These are phyloP conservation scores for Hypsopygia costalis DNA, from an alignment of 2,888 invertebrate species.

Conservation along the genomic window DNA sequence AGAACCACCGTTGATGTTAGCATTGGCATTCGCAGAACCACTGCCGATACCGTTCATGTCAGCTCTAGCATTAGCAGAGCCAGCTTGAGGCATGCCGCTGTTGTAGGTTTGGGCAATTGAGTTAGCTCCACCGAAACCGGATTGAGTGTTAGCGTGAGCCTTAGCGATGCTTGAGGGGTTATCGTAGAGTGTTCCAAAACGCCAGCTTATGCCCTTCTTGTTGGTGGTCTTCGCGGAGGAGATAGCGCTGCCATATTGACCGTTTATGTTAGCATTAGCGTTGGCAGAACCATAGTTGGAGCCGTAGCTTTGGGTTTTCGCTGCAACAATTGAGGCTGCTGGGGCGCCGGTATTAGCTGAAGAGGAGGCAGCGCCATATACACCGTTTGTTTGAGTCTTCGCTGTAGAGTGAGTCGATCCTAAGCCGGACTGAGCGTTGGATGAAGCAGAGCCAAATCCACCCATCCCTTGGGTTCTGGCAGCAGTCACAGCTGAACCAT, in stretches of 20 bases:
- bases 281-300: constrained; percentile 37
- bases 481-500: constrained; percentile 39
- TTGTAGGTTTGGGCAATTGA: constrained; percentile 25
- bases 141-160: constrained; percentile 28
- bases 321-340: constrained; percentile 35
- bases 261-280: constrained; percentile 48
- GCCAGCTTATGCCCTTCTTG: constrained; percentile 54
- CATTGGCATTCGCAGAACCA: constrained; percentile 36
- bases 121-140: constrained; percentile 24
- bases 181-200: constrained; percentile 57
- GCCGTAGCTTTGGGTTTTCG: constrained; percentile 43
- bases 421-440: constrained; percentile 38
- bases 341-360: constrained; percentile 31
- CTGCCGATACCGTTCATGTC: constrained; percentile 32
- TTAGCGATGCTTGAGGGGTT: constrained; percentile 35
- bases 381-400: constrained; percentile 33
- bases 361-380: constrained; percentile 36
- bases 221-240: constrained; percentile 39
- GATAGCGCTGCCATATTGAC: constrained; percentile 33
- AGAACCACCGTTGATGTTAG: constrained; percentile 27
- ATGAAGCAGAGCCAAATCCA: constrained; percentile 46
- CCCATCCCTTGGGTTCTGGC: constrained; percentile 41
- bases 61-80: constrained; percentile 35
- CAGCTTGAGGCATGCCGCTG: constrained; percentile 19
- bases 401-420: constrained; percentile 32